These are phyloP conservation scores for Drosophila kepulauana DNA, from an alignment of 1,140 invertebrate genomes.

Conservation along the genomic window DNA sequence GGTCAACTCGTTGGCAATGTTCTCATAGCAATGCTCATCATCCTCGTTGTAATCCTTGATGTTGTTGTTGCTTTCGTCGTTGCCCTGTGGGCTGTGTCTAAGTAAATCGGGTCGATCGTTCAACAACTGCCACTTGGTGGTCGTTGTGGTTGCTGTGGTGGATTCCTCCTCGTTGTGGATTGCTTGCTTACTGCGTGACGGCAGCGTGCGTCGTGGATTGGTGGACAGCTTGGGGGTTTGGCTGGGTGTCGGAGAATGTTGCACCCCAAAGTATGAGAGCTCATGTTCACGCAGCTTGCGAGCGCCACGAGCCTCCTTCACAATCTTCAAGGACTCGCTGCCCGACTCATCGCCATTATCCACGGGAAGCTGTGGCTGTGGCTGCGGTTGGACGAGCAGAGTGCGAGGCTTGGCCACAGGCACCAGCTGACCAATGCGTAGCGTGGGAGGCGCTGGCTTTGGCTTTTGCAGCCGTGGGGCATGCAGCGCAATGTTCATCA, in stretches of 20 bases:
- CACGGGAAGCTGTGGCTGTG: not conserved
- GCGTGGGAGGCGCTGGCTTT: slow-evolving; percentile 50
- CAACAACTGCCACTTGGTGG: slow-evolving; percentile 78
- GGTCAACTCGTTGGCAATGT: slow-evolving; percentile 76
- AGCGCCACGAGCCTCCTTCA: slow-evolving; percentile 82
- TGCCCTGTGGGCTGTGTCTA: slow-evolving; percentile 73
- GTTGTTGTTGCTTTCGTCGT: slow-evolving; percentile 28
- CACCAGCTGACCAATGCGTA: slow-evolving; percentile 63
- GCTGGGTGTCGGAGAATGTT: slow-evolving; percentile 44
- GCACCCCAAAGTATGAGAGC: slow-evolving; percentile 85
- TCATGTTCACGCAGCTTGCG: slow-evolving; percentile 85
- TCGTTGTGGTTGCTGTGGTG: slow-evolving; percentile 36
- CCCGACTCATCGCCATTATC: slow-evolving; percentile 59
- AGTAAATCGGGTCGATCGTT: slow-evolving; percentile 82
- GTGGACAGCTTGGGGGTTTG: slow-evolving; percentile 34
- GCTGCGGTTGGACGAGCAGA: slow-evolving; percentile 63
- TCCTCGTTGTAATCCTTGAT: slow-evolving; percentile 48
- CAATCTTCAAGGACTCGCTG: slow-evolving; percentile 73
- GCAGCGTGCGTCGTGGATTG: slow-evolving; percentile 68
- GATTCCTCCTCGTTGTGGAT: slow-evolving; percentile 50
- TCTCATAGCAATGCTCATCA: slow-evolving; percentile 76
- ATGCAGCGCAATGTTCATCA: slow-evolving; percentile 82
- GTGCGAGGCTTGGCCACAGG: slow-evolving; percentile 78
- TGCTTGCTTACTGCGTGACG: slow-evolving; percentile 56
- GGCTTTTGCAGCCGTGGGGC: slow-evolving; percentile 66